phyloP scores from a whole-genome alignment of 2,888 invertebrate species.

The Thelaira solivaga region DNA sequence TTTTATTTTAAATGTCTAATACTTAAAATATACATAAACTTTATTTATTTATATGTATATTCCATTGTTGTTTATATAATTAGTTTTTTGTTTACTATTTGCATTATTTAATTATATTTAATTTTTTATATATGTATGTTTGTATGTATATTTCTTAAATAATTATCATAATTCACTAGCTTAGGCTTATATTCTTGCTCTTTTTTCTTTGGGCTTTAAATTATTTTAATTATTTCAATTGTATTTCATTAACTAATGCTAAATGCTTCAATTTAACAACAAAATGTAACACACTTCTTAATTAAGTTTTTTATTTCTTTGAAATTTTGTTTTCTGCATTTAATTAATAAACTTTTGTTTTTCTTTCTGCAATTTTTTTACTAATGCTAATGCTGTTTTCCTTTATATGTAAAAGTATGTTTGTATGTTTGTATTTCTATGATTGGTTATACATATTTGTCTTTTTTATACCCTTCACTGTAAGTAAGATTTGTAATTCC shows the following conservation, averaged over 20 bases:
- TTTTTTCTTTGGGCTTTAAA: neutral
- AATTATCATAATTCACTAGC: constrained; percentile 59
- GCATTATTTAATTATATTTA: neutral
- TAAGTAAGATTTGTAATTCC: too few relatives aligned
- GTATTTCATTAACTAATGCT: constrained; percentile 38
- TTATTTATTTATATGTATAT: neutral
- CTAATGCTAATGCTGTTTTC: neutral
- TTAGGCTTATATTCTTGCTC: constrained; percentile 44
- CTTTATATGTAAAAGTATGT: neutral
- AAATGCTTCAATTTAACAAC: constrained; percentile 53
- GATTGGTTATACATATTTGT: too few relatives aligned
- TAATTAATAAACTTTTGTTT: neutral
- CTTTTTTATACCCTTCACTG: too few relatives aligned
- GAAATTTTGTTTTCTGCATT: neutral
- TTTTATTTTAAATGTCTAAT: constrained; percentile 57
- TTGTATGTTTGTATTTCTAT: too few relatives aligned
- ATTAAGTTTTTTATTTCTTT: neutral
- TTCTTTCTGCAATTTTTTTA: neutral
- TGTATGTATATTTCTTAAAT: constrained; percentile 49
- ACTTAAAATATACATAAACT: constrained; percentile 29
- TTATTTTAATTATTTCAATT: neutral
- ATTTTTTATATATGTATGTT: constrained; percentile 12
- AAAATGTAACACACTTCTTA: constrained; percentile 50
- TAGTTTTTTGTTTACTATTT: constrained; percentile 1
- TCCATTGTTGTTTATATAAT: constrained; percentile 10